Base-by-base conservation (phyloP, 1,140 invertebrate species). In the Brachionus manjavacas region DNA sequence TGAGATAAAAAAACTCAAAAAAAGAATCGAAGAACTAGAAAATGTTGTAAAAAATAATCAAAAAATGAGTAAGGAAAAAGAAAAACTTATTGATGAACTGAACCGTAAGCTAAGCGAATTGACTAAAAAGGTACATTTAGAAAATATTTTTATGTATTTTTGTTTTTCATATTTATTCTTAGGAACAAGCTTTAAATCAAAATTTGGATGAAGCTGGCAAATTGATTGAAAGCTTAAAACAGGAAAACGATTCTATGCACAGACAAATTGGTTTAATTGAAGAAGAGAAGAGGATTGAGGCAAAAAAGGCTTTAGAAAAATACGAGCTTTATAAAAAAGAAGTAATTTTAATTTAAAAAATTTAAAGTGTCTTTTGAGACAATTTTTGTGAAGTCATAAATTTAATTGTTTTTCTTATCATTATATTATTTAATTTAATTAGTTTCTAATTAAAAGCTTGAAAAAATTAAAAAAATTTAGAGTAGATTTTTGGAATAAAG, bases 1-100 rank as follows among this genome's bases (percentile, higher is more conserved):
- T 52, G 76, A 80, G 35, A 80, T 80, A 12, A 66, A 39, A 66
- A 35, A 43, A 25, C 25, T 81, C 6, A 81, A 81, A 81, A 81
- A 81, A 41, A n/a, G 52, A 14, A 81, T 81, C 14, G 52, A 64
- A 41, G 79, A 81, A 23, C 16, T 81, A 0, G 79, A 81, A 43
- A 41, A 41, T 16, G 25, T 28, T 6, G 1, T 81, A 3, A 81
- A 64, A 68, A 64, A 60, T 31, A 43, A 16, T 11, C 31, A 68
- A 39, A 81, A 81, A 81, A 11, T 52, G 23, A 64, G 64, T 23
- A 64, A 68, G 12, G 79, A 81, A 20, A 81, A 81, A 81, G 79
- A 81, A 11, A 64, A 81, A 64, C 4, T 43, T 12, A 64, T 43
- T 11, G 52, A 81, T 11, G 64, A 64, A 8, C 35, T 68, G 2